Evolutionary conservation across 2,113 vertebrate genomes (phyloP).

Genomic region (Camelus dromedarius): DNA sequence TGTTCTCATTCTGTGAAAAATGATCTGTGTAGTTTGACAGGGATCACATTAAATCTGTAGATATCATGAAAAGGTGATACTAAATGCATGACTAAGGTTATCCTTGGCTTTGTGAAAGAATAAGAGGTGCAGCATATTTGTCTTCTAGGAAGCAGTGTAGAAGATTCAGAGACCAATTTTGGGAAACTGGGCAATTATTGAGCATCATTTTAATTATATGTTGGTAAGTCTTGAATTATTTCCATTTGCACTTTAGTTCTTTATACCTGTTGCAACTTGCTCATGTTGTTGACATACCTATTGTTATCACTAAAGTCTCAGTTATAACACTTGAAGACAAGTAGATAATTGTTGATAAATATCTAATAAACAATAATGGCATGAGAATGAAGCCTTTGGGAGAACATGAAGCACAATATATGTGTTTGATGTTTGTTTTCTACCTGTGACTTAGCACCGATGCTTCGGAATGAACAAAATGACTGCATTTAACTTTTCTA

Average conservation of each 20-base stretch:
- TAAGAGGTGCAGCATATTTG: background rate
- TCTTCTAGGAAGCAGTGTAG: background rate
- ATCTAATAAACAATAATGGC: background rate
- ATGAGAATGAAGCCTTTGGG: background rate
- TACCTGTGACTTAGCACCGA: background rate
- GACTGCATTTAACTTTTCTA: background rate
- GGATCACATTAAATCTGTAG: too few relatives aligned
- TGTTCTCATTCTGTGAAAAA: too few relatives aligned
- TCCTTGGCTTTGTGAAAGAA: background rate
- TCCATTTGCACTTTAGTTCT: background rate
- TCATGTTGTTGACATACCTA: background rate
- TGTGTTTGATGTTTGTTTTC: background rate
- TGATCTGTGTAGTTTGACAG: too few relatives aligned
- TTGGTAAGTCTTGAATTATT: background rate
- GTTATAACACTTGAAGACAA: background rate
- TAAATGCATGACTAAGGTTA: background rate
- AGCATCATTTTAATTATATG: background rate
- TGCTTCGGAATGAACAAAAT: background rate
- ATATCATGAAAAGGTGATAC: background rate
- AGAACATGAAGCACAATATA: background rate
- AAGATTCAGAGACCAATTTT: background rate
- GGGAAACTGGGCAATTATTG: background rate
- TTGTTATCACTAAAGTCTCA: background rate
- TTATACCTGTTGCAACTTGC: background rate
- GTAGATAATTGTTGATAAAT: slow-evolving; percentile 1